Conservation (phyloP, 2,113 vertebrate species). For the Ranitomeya imitator region DNA sequence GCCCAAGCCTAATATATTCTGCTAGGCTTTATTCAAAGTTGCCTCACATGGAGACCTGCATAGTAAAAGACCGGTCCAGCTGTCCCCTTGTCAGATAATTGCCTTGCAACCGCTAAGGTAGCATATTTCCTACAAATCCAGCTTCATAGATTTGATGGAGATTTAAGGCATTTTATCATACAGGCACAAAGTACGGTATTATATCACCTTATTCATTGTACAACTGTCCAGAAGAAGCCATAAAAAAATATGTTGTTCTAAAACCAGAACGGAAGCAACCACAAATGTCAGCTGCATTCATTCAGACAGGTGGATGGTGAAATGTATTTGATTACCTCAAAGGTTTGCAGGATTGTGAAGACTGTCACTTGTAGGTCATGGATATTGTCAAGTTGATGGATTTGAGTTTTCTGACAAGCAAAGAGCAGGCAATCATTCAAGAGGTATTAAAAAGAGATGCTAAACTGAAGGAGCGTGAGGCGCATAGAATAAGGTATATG, state of each 20-base stretch:
- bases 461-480: conserved; percentile 60
- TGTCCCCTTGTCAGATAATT: background rate
- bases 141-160: background rate
- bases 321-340: conserved; percentile 26
- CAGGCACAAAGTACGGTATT: background rate
- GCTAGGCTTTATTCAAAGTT: too few species aligned
- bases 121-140: background rate
- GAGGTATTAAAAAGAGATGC: conserved; percentile 64
- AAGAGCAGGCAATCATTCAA: conserved; percentile 62
- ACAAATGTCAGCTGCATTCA: conserved; percentile 35
- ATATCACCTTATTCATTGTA: background rate
- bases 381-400: conserved; percentile 60
- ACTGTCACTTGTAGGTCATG: conserved; percentile 19
- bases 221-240: background rate
- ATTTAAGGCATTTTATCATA: background rate
- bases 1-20: too few species aligned
- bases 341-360: background rate
- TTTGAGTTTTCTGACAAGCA: conserved; percentile 63
- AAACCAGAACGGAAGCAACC: background rate
- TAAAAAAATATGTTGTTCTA: background rate
- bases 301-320: conserved; percentile 31
- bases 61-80: background rate
- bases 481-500: conserved; percentile 62
- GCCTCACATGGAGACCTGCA: too few species aligned
- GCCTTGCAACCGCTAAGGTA: background rate